Percentiles rank a stretch among this genome's conserved stretches.
These are phyloP conservation scores for Synanthedon formicaeformis DNA, from an alignment of 2,888 invertebrate species.

Conservation along the genomic window DNA sequence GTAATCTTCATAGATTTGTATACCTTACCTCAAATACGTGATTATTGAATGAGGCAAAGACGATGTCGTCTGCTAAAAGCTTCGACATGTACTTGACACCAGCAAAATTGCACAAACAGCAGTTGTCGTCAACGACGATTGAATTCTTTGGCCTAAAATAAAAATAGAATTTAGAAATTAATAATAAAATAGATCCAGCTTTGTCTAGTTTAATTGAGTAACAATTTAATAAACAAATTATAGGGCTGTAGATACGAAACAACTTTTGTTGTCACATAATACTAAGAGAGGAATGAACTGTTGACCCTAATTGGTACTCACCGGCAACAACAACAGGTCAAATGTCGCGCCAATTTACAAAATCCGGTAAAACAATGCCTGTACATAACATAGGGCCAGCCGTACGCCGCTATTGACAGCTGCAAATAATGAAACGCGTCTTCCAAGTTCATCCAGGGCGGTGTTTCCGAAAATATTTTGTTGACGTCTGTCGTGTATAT, in stretches of 20 bases:
- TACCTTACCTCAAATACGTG: conserved; percentile 80
- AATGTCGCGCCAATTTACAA: conserved; percentile 76
- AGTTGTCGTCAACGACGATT: conserved; percentile 87
- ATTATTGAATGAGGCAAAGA: conserved; percentile 89
- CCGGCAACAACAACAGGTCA: conserved; percentile 82
- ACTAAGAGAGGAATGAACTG: conserved; percentile 1
- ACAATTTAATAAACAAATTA: no score
- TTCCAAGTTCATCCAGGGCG: conserved; percentile 85
- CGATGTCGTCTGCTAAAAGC: conserved; percentile 80
- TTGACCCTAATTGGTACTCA: conserved; percentile 24
- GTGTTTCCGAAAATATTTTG: conserved; percentile 74
- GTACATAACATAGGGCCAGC: conserved; percentile 89
- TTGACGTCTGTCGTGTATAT: conserved; percentile 74
- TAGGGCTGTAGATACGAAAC: background rate
- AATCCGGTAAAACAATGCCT: conserved; percentile 80
- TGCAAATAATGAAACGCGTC: conserved; percentile 82
- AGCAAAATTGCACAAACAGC: conserved; percentile 88
- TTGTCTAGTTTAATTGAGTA: no score
- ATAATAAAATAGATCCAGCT: no score
- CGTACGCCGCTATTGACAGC: conserved; percentile 86
- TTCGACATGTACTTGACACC: conserved; percentile 85
- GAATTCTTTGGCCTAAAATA: conserved; percentile 62
- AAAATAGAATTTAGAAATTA: no score
- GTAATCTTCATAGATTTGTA: background rate
- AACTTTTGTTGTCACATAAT: background rate